These are phyloP conservation scores for Eurypyga helias DNA, from an alignment of 2,113 vertebrate species.

Conservation along the genomic window DNA sequence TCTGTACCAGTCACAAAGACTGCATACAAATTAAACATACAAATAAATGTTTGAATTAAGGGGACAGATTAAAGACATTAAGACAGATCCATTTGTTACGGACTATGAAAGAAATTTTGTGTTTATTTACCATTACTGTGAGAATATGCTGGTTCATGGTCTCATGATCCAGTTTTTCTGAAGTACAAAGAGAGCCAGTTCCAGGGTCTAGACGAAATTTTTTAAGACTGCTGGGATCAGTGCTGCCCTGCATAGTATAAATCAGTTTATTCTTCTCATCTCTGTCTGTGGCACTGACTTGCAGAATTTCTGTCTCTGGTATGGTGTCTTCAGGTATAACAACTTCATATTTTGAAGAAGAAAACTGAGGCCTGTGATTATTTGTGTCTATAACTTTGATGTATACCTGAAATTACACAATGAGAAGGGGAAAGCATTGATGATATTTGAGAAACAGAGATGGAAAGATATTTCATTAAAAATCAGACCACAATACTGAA, in stretches of 20 bases:
- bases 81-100: neutral
- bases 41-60: neutral
- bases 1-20: neutral
- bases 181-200: slow-evolving; percentile 86
- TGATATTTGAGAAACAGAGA: neutral
- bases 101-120: neutral
- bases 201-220: slow-evolving; percentile 94
- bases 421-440: neutral
- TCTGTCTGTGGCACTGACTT: slow-evolving; percentile 87
- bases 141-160: slow-evolving; percentile 89
- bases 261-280: slow-evolving; percentile 98
- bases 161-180: slow-evolving; percentile 92
- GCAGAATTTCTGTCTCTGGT: slow-evolving; percentile 89
- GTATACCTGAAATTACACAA: slow-evolving; percentile 83
- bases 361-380: slow-evolving; percentile 95
- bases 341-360: slow-evolving; percentile 86
- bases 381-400: slow-evolving; percentile 98
- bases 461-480: neutral
- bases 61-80: neutral
- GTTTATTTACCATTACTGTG: slow-evolving; percentile 88
- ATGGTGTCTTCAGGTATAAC: slow-evolving; percentile 87
- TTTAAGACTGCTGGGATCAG: slow-evolving; percentile 90
- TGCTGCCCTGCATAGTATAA: slow-evolving; percentile 92
- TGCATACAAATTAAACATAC: neutral
- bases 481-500: neutral